phyloP scores from a whole-genome alignment of 2,888 invertebrate species.

The Eustalomyia histrio region DNA sequence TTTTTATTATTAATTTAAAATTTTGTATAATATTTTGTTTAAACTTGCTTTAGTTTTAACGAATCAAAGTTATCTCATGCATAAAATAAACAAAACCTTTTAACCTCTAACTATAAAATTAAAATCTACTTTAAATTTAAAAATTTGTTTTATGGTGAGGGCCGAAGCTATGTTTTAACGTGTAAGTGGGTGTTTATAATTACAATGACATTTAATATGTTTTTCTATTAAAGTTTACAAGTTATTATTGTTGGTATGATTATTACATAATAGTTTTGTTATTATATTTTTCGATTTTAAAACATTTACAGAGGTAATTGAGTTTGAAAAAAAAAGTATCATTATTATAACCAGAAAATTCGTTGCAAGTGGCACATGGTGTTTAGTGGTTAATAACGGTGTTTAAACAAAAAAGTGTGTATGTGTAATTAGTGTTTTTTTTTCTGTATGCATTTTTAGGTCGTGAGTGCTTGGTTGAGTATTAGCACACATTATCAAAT shows the following conservation, averaged over 20 bases:
- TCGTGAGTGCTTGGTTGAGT: too few species aligned
- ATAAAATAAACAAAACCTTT: too few species aligned
- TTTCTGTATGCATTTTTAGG: not conserved
- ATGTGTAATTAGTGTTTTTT: not conserved
- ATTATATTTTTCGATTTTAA: conserved; percentile 11
- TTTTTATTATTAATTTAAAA: too few species aligned
- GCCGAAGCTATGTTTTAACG: not conserved
- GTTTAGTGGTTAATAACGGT: conserved; percentile 63
- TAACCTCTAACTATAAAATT: too few species aligned
- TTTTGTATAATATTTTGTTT: too few species aligned
- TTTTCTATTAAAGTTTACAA: not conserved
- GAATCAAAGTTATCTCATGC: too few species aligned
- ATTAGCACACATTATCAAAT: too few species aligned
- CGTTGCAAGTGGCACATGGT: conserved; percentile 63
- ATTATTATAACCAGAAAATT: conserved; percentile 54
- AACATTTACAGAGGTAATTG: conserved; percentile 50
- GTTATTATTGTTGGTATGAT: conserved; percentile 1
- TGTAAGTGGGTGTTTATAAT: not conserved
- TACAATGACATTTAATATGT: not conserved
- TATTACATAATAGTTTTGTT: not conserved
- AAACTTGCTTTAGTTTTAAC: too few species aligned
- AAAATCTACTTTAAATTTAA: too few species aligned
- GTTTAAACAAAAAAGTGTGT: conserved; percentile 56
- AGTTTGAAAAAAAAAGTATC: conserved; percentile 49
- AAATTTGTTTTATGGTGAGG: not conserved